These are phyloP conservation scores for Cantharis lateralis DNA, from an alignment of 2,888 invertebrate genomes.

Conservation along the genomic window DNA sequence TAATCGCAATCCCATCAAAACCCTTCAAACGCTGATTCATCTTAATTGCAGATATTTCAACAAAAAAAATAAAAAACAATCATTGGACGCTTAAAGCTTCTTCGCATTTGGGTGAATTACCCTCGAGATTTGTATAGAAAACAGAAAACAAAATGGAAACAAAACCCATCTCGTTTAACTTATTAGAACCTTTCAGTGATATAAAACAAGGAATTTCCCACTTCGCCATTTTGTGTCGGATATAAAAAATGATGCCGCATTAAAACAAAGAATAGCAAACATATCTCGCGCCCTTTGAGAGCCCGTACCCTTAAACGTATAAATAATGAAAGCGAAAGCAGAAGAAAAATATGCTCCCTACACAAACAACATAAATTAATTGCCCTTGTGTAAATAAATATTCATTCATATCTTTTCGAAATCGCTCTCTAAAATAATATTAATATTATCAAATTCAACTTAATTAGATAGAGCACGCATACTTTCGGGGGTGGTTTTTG, in stretches of 20 bases:
- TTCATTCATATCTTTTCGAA: background rate
- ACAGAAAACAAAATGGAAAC: conserved; percentile 5
- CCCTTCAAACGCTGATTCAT: background rate
- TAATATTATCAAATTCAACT: conserved; percentile 11
- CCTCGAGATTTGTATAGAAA: background rate
- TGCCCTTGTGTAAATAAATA: background rate
- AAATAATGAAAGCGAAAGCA: background rate
- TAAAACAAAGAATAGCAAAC: conserved; percentile 12
- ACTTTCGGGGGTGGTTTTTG: conserved; percentile 29
- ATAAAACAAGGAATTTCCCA: conserved; percentile 11
- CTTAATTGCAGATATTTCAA: background rate
- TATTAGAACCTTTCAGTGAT: conserved; percentile 10
- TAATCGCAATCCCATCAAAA: background rate
- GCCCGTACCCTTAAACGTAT: conserved; percentile 5
- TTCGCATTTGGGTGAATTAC: background rate
- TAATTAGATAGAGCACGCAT: conserved; percentile 24
- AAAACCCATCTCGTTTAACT: conserved; percentile 12
- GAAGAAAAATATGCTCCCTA: background rate
- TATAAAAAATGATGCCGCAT: conserved; percentile 8
- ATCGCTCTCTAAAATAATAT: conserved; percentile 4
- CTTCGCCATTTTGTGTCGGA: background rate
- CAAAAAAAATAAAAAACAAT: background rate
- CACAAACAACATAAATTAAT: background rate
- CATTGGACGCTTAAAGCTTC: background rate
- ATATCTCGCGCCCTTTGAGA: conserved; percentile 12